Base-by-base conservation (phyloP, 2,888 invertebrate species). In the Abrostola tripartita region DNA sequence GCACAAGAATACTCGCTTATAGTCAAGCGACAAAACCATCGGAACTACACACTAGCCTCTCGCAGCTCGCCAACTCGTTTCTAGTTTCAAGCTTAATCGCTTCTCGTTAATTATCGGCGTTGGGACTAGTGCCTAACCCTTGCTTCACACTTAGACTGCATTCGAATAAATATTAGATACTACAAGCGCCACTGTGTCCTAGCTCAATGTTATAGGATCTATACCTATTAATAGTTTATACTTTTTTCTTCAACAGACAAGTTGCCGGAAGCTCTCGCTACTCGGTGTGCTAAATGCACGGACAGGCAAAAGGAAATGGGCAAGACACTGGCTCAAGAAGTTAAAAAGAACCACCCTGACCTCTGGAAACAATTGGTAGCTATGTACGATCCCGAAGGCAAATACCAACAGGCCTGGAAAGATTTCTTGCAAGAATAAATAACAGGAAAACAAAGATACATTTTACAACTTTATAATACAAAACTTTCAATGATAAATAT, bases 211-310 rank as follows among this genome's bases (percentile, higher is more conserved):
- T 24, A 4, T 24, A 24, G 24, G 24, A 24, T 4, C 24, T 24
- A n/a, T n/a, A 24, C 24, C 24, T 24, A 4, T 24, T 6, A 8
- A 14, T 44, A 44, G 12, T 44, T n/a, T 14, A n/a, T n/a, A 9
- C 8, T 9, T 24, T 5, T 24, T 47, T 2, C 9, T 47, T 64
- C 52, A 65, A 40, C 88, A 97, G 97, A 95, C 55, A 96, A 95
- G 79, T 89, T 97, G 63, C 97, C 97, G 0, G 97, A 97, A 86
- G 96, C 96, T 5, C 93, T 97, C 50, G 93, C 92, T 78, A 96
- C 96, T 10, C 94, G 95, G 53, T 97, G 97, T 85, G 93, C 91
- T 12, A 97, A 96, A 87, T 97, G 97, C 83, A 96, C 96, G 6
- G 96, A 96, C 54, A 96, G 95, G 74, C 97, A 97, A 85, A 96